Base-by-base conservation (phyloP, 2,888 invertebrate genomes). In the Ethmia dodecea region DNA sequence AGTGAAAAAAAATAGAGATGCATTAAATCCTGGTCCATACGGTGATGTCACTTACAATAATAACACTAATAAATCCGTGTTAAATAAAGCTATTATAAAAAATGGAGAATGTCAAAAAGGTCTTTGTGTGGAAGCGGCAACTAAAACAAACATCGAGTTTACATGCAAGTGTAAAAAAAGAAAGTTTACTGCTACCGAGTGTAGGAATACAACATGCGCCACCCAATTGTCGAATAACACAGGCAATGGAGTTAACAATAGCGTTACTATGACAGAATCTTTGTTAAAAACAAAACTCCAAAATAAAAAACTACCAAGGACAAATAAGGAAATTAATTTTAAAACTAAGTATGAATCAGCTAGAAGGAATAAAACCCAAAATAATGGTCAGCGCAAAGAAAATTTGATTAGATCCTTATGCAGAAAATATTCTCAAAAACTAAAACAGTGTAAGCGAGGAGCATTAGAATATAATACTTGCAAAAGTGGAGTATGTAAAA, bases 401-500 rank as follows among this genome's bases (percentile, higher is more conserved):
- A n/a, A n/a, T n/a, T n/a, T n/a, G n/a, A n/a, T n/a, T n/a, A 28
- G 28, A 25, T 33, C 33, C 25, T 13, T 58, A 13, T 48, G 38
- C 33, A 14, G 33, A 28, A 45, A 42, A 32, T 54, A 43, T 40
- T 43, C 48, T 9, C 33, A 48, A 28, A 59, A 40, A 33, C 1
- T 46, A 20, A 35, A 31, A 35, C 8, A 9, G 10, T 16, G 29
- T 3, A 29, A 18, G 10, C 13, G n/a, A n/a, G n/a, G n/a, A 22
- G n/a, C n/a, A 22, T 22, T 22, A 22, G 22, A 22, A n/a, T n/a
- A 31, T 1, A 22, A 11, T 10, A 25, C 24, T n/a, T 31, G 31
- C 14, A 24, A 31, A 11, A 16, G 9, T 11, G 27, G 33, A 26
- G 25, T 25, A 9, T 24, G 31, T 31, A 14, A 5, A 3, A 15